These are phyloP conservation scores for Sebastes itinus DNA, from an alignment of 2,797 vertebrate species.

Conservation along the genomic window DNA sequence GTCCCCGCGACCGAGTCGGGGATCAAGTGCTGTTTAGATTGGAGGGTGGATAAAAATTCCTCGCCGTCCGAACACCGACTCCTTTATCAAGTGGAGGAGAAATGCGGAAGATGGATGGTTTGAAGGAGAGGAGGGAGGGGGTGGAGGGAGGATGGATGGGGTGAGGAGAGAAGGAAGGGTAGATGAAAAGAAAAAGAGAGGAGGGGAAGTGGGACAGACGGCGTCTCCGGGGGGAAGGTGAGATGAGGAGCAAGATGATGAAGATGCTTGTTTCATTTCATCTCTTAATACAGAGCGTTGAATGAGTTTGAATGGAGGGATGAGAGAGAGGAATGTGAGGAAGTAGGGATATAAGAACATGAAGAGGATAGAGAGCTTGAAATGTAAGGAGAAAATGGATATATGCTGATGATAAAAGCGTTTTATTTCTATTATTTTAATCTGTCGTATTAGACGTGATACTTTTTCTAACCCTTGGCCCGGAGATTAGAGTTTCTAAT, in stretches of 20 bases:
- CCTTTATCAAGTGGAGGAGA: constrained; percentile 53
- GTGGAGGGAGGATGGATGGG: background rate
- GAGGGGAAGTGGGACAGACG: background rate
- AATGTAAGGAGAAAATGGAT: background rate
- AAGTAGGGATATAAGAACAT: background rate
- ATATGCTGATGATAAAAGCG: background rate
- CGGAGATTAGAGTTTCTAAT: background rate
- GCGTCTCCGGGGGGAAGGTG: background rate
- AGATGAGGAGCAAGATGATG: background rate
- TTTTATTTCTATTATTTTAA: background rate
- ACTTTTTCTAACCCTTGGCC: background rate
- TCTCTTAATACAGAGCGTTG: background rate
- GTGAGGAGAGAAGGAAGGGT: background rate
- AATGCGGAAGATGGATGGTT: constrained; percentile 16
- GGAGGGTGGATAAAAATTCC: constrained; percentile 86
- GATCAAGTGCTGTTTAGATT: constrained; percentile 82
- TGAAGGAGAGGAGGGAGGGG: background rate
- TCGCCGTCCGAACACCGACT: constrained; percentile 40
- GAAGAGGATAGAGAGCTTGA: no score
- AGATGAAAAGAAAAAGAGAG: background rate
- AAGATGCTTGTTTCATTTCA: constrained; percentile 4
- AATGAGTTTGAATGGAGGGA: background rate
- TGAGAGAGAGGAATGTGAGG: background rate
- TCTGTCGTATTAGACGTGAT: background rate
- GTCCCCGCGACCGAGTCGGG: constrained; percentile 40